Evolutionary conservation across 1,140 invertebrate genomes (phyloP), one percentile per base, ranked within the genome.

Genomic region (Chrysopa pallens): DNA sequence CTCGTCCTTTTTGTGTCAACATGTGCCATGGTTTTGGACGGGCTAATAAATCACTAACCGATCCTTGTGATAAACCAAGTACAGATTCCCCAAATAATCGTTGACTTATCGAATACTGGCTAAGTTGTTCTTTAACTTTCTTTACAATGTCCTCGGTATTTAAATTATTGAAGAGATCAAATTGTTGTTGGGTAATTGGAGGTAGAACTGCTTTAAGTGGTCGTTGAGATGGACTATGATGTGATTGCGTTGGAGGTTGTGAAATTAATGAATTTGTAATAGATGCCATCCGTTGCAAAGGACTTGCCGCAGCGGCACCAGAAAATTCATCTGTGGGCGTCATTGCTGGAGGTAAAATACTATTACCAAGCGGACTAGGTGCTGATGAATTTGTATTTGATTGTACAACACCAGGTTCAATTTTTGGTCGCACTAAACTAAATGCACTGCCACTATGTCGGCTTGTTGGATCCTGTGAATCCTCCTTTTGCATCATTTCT

Each of bases 141-240:
- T 92, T 84, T 17, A 98, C 95, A 48, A 98, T 91, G 48, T 98
- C 92, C 67, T 98, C 94, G 0, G 95, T 99, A 59, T 98, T 96
- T 37, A 98, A 74, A 61, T 93, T 93, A 57, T 94, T 90, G 68
- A 95, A 98, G 60, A 91, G 80, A 63, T 98, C 94, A 63, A 98
- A 98, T 58, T 98, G 92, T 56, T 98, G 93, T 58, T 98, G 94
- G 0, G 93, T 97, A 45, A 98, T 97, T 1, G 94, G 94, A 14
- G 92, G 91, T 51, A 98, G 72, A 11, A 97, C 91, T 8, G 92
- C 90, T 65, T 93, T 93, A 44, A 94, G 73, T 9, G 92, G 91
- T 46, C 91, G 69, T 52, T 89, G 84, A 35, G 77, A 76, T 6
- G 78, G 72, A 40, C 80, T 70, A 52, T 86, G 83, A 51, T 85